These are phyloP conservation scores for Felis chaus DNA, from an alignment of 2,113 vertebrate species.

Conservation along the genomic window DNA sequence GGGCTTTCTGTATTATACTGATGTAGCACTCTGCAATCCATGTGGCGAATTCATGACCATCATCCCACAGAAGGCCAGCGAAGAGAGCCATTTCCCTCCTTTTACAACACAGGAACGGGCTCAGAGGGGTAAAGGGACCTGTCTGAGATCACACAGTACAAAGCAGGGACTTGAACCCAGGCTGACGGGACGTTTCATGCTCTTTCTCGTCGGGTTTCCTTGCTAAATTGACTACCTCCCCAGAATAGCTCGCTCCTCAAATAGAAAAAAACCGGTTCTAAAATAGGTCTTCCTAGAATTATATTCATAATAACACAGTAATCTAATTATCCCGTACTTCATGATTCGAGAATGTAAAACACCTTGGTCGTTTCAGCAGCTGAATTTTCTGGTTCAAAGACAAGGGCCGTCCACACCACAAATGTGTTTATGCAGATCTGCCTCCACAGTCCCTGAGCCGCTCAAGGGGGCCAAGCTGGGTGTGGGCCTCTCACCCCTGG, in stretches of 20 bases:
- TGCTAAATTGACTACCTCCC: neutral
- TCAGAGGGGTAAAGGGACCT: neutral
- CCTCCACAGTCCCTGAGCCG: neutral
- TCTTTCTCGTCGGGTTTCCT: neutral
- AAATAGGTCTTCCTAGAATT: neutral
- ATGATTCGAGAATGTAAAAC: conserved; percentile 16
- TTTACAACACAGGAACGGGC: neutral
- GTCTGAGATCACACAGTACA: neutral
- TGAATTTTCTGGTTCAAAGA: neutral
- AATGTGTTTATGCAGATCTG: too few species aligned
- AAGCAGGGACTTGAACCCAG: neutral
- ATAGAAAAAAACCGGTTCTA: neutral
- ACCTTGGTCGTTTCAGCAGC: neutral
- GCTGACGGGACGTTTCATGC: neutral
- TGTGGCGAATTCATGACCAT: fast-evolving
- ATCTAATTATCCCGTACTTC: neutral
- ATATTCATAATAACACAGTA: neutral
- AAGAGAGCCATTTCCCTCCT: neutral
- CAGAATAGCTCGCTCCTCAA: neutral
- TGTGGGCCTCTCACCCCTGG: neutral
- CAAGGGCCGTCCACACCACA: neutral
- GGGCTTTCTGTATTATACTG: neutral
- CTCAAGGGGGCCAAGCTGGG: fast-evolving
- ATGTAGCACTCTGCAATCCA: neutral
- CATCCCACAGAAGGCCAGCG: neutral